phyloP scores from a whole-genome alignment of 2,113 vertebrate species.

The Coregonus clupeaformis region DNA sequence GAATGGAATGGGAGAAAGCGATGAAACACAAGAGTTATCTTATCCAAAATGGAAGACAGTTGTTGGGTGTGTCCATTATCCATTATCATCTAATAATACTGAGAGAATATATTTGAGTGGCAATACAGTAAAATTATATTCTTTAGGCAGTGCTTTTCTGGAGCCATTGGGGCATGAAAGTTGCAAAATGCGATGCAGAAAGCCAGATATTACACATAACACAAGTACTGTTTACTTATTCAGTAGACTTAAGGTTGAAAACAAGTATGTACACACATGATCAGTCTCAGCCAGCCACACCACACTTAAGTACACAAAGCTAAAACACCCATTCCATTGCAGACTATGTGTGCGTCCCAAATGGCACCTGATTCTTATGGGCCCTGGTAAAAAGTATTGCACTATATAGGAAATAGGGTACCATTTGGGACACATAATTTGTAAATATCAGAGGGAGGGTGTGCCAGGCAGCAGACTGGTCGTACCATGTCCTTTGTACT shows the following conservation, averaged over 20 bases:
- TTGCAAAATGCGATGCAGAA: too few species aligned
- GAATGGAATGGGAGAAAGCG: slow-evolving; percentile 12
- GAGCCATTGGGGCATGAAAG: too few species aligned
- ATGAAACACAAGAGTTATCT: too few species aligned
- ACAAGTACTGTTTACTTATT: not conserved
- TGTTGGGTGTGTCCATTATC: too few species aligned
- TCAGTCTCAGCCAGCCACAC: not conserved
- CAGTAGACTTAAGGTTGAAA: not conserved
- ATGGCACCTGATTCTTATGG: not conserved
- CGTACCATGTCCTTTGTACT: slow-evolving; percentile 55
- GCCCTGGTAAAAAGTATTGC: not conserved
- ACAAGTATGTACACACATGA: not conserved
- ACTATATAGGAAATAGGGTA: not conserved
- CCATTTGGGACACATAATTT: too few species aligned
- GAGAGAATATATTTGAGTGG: too few species aligned
- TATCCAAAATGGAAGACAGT: too few species aligned
- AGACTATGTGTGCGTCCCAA: not conserved
- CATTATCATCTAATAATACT: too few species aligned
- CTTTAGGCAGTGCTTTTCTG: too few species aligned
- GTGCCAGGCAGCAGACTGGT: not conserved
- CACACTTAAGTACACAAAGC: not conserved
- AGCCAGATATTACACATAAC: too few species aligned
- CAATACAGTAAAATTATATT: too few species aligned
- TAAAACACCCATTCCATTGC: not conserved
- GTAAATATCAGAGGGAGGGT: not conserved